Conservation (phyloP, 2,888 invertebrate species). For the Prosopocoilus inquinatus region DNA sequence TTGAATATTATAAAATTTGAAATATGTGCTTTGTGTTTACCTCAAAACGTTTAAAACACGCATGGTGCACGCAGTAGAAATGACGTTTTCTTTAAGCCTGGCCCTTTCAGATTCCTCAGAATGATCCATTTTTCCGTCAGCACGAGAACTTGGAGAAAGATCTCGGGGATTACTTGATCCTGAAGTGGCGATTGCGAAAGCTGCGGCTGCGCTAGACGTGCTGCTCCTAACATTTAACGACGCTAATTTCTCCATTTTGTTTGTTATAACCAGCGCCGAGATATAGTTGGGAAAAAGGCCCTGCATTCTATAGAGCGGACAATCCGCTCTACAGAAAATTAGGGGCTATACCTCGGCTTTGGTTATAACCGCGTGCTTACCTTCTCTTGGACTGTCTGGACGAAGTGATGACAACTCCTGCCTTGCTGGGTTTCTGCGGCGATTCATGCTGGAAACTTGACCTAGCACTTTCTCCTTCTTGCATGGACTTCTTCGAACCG, state of each 20-base stretch:
- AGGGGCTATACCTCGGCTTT: too few species aligned
- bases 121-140: conserved; percentile 37
- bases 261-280: too few species aligned
- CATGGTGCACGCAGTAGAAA: conserved; percentile 93
- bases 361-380: conserved; percentile 47
- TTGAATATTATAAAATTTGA: neutral
- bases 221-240: conserved; percentile 62
- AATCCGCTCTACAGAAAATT: too few species aligned
- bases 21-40: conserved; percentile 41
- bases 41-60: conserved; percentile 82
- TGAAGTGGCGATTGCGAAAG: conserved; percentile 89
- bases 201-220: conserved; percentile 82
- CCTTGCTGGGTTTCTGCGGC: conserved; percentile 64
- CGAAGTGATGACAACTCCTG: conserved; percentile 88
- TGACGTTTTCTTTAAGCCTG: conserved; percentile 69
- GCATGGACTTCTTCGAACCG: conserved; percentile 51
- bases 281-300: too few species aligned
- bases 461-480: conserved; percentile 55
- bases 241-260: too few species aligned
- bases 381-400: conserved; percentile 84
- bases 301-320: too few species aligned
- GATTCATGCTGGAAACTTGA: conserved; percentile 63
- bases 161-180: conserved; percentile 82
- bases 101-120: conserved; percentile 53
- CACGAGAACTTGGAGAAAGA: conserved; percentile 50